Percentiles rank a stretch among this genome's conserved stretches.
Conservation (phyloP, 1,140 invertebrate species). For the Pseudachorutes palmiensis region DNA sequence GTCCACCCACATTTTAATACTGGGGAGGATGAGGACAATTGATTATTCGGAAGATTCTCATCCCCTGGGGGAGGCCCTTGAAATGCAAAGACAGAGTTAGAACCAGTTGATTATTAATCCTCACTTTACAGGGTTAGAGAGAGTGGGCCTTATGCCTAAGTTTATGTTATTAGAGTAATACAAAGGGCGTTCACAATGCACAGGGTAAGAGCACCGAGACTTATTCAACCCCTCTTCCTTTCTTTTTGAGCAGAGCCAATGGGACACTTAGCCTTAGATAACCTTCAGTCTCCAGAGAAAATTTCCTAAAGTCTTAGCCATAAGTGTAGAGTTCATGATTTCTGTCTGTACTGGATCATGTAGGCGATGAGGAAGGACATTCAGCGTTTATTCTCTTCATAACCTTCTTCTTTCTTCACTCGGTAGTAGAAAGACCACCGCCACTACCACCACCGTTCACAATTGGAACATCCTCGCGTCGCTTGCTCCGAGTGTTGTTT, state of each 20-base stretch:
- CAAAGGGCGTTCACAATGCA: not conserved
- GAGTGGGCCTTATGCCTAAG: not conserved
- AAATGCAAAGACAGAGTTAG: not conserved
- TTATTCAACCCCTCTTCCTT: not conserved
- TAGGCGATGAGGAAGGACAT: not conserved
- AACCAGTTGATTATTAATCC: not conserved
- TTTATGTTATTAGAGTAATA: not conserved
- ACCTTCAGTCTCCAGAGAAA: constrained; percentile 4
- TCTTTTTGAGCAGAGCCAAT: constrained; percentile 11
- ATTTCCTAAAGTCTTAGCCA: not conserved
- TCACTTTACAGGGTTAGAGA: not conserved
- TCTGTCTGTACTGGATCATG: not conserved
- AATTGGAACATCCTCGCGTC: not conserved
- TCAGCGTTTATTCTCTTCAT: not conserved
- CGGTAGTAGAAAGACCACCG: not conserved
- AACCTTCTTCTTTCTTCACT: not conserved
- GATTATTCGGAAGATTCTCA: not conserved
- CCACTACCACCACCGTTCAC: not conserved
- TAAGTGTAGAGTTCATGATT: not conserved
- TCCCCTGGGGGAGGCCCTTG: not conserved
- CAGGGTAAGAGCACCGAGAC: constrained; percentile 10
- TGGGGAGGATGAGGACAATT: not conserved
- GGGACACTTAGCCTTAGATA: not conserved
- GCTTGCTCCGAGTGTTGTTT: not conserved
- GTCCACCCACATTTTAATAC: not conserved